phyloP scores from a whole-genome alignment of 1,140 invertebrate genomes.

The Nasonia giraulti region DNA sequence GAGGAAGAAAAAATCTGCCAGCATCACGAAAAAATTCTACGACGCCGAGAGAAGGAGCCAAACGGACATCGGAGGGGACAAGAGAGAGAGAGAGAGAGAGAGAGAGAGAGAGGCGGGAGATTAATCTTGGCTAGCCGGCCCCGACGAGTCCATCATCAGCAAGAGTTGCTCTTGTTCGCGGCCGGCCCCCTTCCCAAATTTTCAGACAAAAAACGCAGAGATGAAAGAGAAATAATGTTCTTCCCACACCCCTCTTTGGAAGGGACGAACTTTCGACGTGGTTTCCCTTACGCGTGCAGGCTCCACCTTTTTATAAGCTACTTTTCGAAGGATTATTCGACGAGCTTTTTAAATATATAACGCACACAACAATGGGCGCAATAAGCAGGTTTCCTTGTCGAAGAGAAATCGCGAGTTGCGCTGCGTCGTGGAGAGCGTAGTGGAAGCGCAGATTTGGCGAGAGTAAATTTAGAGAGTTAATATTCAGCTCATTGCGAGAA shows the following conservation, averaged over 20 bases:
- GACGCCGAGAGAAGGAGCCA: not conserved
- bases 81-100: no score
- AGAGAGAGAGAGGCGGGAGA: not conserved
- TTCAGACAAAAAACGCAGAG: not conserved
- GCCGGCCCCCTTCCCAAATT: not conserved
- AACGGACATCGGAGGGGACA: not conserved
- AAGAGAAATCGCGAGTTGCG: not conserved
- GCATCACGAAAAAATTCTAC: not conserved
- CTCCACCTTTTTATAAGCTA: no score
- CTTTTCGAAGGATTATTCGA: not conserved
- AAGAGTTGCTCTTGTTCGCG: not conserved
- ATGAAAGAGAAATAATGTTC: not conserved
- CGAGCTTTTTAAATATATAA: not conserved
- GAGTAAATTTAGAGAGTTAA: constrained; percentile 21
- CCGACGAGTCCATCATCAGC: constrained; percentile 11
- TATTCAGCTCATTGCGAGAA: not conserved
- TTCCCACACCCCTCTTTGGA: not conserved
- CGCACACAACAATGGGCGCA: no score
- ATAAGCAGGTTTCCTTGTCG: not conserved
- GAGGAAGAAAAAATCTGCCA: no score
- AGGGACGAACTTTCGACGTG: not conserved
- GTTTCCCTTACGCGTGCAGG: not conserved
- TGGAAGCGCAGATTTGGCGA: not conserved
- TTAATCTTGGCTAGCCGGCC: not conserved
- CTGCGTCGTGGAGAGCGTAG: not conserved